A percentile compares a stretch with the other conserved stretches of the same genome.
These are phyloP conservation scores for Campodea augens DNA, from an alignment of 1,140 invertebrate species.

Conservation along the genomic window DNA sequence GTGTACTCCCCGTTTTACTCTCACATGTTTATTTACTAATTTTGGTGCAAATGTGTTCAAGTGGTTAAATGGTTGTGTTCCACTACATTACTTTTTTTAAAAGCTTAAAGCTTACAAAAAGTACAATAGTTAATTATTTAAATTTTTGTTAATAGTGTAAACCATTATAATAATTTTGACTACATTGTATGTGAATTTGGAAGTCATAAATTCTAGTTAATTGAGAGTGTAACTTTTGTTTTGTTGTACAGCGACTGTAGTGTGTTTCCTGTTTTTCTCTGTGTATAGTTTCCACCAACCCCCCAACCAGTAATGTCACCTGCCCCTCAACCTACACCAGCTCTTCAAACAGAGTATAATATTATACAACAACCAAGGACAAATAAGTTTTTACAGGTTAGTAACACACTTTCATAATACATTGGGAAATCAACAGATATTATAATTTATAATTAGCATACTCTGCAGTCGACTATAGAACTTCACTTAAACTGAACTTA, in stretches of 20 bases:
- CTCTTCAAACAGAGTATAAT: too few relatives aligned
- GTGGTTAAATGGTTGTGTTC: too few relatives aligned
- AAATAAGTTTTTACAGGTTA: neutral
- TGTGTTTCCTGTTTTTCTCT: neutral
- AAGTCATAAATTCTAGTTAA: neutral
- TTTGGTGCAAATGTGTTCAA: too few relatives aligned
- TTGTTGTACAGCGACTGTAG: too few relatives aligned
- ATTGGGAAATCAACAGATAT: constrained; percentile 5
- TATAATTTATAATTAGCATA: constrained; percentile 18
- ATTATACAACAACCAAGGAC: too few relatives aligned
- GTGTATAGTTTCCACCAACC: constrained; percentile 26
- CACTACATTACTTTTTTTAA: too few relatives aligned
- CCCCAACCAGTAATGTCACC: constrained; percentile 4
- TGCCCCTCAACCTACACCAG: constrained; percentile 2
- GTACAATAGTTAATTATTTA: neutral
- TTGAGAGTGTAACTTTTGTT: too few relatives aligned
- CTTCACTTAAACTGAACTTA: constrained; percentile 36
- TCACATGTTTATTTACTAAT: too few relatives aligned
- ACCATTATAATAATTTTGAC: neutral
- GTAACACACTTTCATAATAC: constrained; percentile 14
- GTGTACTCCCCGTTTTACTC: too few relatives aligned
- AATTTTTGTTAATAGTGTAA: constrained; percentile 2
- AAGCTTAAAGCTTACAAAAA: neutral
- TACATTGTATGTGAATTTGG: neutral
- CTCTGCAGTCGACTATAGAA: constrained; percentile 36